phyloP scores from a whole-genome alignment of 1,140 invertebrate genomes.

The Eupeodes corollae region DNA sequence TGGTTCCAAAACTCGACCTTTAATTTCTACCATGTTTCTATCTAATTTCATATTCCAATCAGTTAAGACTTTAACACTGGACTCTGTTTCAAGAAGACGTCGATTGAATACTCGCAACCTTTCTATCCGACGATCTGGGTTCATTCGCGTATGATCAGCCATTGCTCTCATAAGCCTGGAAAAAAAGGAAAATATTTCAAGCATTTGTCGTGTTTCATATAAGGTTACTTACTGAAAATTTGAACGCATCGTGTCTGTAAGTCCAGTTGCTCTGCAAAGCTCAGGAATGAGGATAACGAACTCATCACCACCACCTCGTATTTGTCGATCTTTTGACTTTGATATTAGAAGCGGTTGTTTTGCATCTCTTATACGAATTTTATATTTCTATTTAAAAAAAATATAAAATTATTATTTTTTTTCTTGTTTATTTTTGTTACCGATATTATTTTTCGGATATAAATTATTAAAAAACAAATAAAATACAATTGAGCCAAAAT shows the following conservation, averaged over 20 bases:
- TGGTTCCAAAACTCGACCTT: slow-evolving; percentile 43
- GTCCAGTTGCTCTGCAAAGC: slow-evolving; percentile 58
- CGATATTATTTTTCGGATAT: too few relatives aligned
- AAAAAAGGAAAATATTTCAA: not conserved
- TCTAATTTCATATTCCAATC: slow-evolving; percentile 52
- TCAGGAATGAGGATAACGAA: slow-evolving; percentile 59
- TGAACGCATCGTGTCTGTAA: slow-evolving; percentile 46
- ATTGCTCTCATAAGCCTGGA: slow-evolving; percentile 52
- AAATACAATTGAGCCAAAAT: too few relatives aligned
- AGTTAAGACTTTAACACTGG: slow-evolving; percentile 43
- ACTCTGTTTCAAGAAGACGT: slow-evolving; percentile 39
- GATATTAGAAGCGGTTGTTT: slow-evolving; percentile 57
- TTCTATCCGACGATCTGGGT: slow-evolving; percentile 46
- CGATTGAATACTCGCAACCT: slow-evolving; percentile 49
- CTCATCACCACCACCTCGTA: slow-evolving; percentile 47
- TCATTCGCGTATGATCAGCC: slow-evolving; percentile 49
- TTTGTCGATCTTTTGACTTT: slow-evolving; percentile 47
- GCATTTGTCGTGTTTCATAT: slow-evolving; percentile 21
- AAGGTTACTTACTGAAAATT: slow-evolving; percentile 35
- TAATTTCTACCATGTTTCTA: slow-evolving; percentile 45
- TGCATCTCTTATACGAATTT: slow-evolving; percentile 43
- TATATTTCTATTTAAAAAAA: slow-evolving; percentile 45
- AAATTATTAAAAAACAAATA: too few relatives aligned
- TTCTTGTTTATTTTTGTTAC: too few relatives aligned
- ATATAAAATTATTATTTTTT: too few relatives aligned